Evolutionary conservation across 2,797 vertebrate genomes (phyloP).

Genomic region (Typhlichthys subterraneus): DNA sequence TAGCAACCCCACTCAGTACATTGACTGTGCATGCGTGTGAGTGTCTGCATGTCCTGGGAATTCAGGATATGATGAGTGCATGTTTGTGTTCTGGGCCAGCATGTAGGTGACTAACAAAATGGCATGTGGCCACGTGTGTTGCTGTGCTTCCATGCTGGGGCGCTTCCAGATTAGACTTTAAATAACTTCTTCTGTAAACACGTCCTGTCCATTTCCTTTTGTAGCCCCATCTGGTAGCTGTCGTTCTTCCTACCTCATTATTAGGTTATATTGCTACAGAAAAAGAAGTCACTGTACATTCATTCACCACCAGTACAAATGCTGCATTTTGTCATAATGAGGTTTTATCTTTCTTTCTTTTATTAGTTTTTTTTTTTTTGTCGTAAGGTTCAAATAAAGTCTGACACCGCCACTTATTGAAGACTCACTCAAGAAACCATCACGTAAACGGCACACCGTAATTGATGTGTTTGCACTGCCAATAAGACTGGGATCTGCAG

Average conservation of each 20-base stretch:
- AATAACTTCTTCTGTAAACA: constrained; percentile 76
- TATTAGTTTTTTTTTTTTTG: too few relatives aligned
- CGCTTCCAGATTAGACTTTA: constrained; percentile 51
- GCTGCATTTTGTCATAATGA: too few relatives aligned
- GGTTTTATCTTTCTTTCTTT: too few relatives aligned
- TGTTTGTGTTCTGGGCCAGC: constrained; percentile 23
- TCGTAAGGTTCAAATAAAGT: too few relatives aligned
- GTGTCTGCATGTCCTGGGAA: constrained; percentile 17
- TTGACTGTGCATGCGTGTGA: not conserved
- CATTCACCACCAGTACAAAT: not conserved
- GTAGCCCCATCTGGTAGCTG: constrained; percentile 28
- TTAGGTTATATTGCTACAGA: constrained; percentile 1
- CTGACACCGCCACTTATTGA: too few relatives aligned
- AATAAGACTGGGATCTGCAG: too few relatives aligned
- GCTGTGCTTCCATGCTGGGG: constrained; percentile 60
- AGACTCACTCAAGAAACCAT: too few relatives aligned
- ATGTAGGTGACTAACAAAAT: constrained; percentile 51
- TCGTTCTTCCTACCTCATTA: constrained; percentile 1
- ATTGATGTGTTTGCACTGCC: too few relatives aligned
- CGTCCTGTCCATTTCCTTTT: constrained; percentile 56
- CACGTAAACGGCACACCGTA: too few relatives aligned
- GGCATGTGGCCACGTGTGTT: constrained; percentile 58
- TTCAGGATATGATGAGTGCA: constrained; percentile 23
- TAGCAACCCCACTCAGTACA: constrained; percentile 49
- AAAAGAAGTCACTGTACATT: constrained; percentile 11